These are phyloP conservation scores for Halictus rubicundus DNA, from an alignment of 1,140 invertebrate genomes.

Conservation along the genomic window DNA sequence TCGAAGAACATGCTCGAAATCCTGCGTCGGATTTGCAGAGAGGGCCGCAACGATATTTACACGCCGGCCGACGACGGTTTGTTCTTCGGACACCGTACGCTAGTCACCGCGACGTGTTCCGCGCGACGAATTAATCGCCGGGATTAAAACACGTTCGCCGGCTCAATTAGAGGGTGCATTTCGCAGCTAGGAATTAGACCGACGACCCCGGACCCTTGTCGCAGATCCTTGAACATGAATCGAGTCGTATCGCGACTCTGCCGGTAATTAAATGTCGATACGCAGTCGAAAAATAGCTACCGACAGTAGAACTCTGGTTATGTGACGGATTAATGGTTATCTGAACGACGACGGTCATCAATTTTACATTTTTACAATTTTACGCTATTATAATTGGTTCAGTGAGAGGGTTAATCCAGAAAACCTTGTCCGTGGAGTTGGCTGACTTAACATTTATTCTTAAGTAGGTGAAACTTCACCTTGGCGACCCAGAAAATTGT, in stretches of 20 bases:
- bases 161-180: conserved; percentile 1
- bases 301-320: too few relatives aligned
- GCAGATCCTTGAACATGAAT: not conserved
- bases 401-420: too few relatives aligned
- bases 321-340: too few relatives aligned
- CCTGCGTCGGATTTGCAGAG: not conserved
- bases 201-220: not conserved
- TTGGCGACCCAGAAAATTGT: too few relatives aligned
- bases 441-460: too few relatives aligned
- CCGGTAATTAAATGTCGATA: not conserved
- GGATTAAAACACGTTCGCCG: conserved; percentile 14
- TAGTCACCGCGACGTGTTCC: not conserved
- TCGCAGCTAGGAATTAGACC: not conserved
- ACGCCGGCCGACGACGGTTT: conserved; percentile 9
- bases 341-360: too few relatives aligned
- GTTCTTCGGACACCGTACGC: conserved; percentile 3
- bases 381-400: too few relatives aligned
- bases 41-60: conserved; percentile 15
- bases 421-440: too few relatives aligned
- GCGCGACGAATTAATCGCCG: conserved; percentile 9
- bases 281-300: too few relatives aligned
- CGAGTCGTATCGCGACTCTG: not conserved
- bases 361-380: too few relatives aligned
- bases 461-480: too few relatives aligned
- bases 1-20: conserved; percentile 20